A percentile compares a stretch with the other conserved stretches of the same genome.
phyloP scores from a whole-genome alignment of 2,888 invertebrate species.

The Tachina fera region DNA sequence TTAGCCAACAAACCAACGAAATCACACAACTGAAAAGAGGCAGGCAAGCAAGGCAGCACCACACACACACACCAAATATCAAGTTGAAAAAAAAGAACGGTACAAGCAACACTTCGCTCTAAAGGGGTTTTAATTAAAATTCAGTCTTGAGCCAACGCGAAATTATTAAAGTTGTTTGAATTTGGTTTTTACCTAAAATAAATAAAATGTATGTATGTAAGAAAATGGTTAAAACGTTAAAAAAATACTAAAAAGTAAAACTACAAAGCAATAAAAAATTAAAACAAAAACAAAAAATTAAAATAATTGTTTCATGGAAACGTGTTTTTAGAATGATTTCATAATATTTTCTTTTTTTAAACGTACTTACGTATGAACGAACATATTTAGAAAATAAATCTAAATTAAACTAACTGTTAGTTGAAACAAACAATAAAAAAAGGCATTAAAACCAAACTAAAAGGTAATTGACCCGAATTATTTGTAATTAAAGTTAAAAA shows the following conservation, averaged over 20 bases:
- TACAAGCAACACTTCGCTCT: conserved; percentile 18
- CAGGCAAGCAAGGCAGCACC: conserved; percentile 7
- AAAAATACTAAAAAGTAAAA: conserved; percentile 20
- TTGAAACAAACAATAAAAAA: conserved; percentile 23
- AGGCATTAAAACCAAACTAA: conserved; percentile 36
- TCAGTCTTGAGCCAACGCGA: conserved; percentile 61
- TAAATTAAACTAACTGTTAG: neutral
- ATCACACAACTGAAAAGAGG: conserved; percentile 25
- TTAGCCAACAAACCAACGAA: conserved; percentile 54
- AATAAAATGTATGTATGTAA: neutral
- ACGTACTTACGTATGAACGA: neutral
- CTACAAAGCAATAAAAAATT: conserved; percentile 20
- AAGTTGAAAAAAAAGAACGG: conserved; percentile 45
- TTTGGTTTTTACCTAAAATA: conserved; percentile 32
- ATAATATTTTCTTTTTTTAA: conserved; percentile 8
- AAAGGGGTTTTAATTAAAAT: conserved; percentile 38
- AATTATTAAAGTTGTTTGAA: conserved; percentile 59
- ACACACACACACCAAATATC: conserved; percentile 28
- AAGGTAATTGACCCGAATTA: conserved; percentile 60
- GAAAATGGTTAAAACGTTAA: neutral
- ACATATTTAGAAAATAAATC: conserved; percentile 9
- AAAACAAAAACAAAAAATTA: neutral
- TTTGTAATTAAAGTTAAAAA: neutral
- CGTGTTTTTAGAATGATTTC: conserved; percentile 38
- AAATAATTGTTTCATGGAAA: conserved; percentile 19